These are phyloP conservation scores for Peromyscus eremicus DNA, from an alignment of 2,797 vertebrate genomes.

Conservation along the genomic window DNA sequence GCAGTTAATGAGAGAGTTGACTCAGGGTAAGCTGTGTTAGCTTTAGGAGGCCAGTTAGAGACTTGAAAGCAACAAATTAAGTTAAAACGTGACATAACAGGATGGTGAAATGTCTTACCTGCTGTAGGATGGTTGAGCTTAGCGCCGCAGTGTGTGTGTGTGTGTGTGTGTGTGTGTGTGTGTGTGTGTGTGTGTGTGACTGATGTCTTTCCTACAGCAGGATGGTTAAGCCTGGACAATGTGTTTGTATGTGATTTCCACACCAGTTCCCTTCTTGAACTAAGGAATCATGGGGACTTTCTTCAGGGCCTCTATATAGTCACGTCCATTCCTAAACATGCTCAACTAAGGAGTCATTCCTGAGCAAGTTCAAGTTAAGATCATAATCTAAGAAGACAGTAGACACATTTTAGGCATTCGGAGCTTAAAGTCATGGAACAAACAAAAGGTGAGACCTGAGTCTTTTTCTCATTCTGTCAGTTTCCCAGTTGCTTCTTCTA, in stretches of 20 bases:
- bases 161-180: background rate
- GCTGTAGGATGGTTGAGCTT: background rate
- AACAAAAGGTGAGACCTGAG: background rate
- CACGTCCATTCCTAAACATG: too few species aligned
- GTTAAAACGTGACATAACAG: background rate
- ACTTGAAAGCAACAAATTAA: too few species aligned
- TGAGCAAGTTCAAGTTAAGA: background rate
- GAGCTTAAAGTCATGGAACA: background rate
- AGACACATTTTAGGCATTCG: background rate
- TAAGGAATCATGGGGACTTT: background rate
- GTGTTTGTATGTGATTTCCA: background rate
- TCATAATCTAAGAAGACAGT: background rate
- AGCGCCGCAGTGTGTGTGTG: background rate
- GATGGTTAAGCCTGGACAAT: background rate
- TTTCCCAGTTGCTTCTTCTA: slow-evolving; percentile 13
- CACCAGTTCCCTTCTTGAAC: background rate
- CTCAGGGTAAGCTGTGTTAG: too few species aligned
- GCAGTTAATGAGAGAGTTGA: too few species aligned
- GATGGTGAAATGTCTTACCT: background rate
- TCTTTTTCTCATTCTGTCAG: background rate
- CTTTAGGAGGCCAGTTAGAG: too few species aligned
- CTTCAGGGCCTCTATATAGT: background rate
- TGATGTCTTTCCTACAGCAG: background rate
- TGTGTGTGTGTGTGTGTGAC: background rate
- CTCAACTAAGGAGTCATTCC: background rate